Conservation (phyloP, 2,113 vertebrate species). For the Pitta sordida region DNA sequence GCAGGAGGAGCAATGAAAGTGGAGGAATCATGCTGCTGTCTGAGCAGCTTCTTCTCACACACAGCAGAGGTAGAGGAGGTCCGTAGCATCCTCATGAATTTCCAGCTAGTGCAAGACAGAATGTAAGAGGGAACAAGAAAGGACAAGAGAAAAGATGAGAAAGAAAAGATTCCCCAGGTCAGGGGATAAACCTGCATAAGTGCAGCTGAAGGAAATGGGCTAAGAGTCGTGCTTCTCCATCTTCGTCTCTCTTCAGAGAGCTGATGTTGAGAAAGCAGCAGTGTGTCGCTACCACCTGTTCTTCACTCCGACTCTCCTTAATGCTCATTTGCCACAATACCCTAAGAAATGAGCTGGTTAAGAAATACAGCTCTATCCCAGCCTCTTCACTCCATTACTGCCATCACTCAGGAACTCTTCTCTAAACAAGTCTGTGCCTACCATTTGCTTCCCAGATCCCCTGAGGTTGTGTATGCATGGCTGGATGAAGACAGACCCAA, state of each 20-base stretch:
- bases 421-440: background rate
- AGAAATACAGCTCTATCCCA: background rate
- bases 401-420: background rate
- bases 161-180: background rate
- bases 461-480: background rate
- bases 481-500: background rate
- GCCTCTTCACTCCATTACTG: background rate
- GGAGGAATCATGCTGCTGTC: background rate
- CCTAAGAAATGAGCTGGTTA: background rate
- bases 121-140: background rate
- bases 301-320: background rate
- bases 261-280: background rate
- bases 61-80: background rate
- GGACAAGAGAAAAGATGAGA: background rate
- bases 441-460: background rate
- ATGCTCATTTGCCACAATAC: background rate
- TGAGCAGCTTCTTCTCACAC: background rate
- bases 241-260: background rate
- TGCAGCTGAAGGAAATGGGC: background rate
- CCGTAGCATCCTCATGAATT: background rate
- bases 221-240: background rate
- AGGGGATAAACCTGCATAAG: background rate
- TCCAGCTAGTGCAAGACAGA: background rate
- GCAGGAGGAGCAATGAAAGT: conserved; percentile 34
- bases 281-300: background rate